A percentile compares a stretch with the other conserved stretches of the same genome.
Conservation (phyloP, 2,888 invertebrate genomes). For the Habroteleia sp. region DNA sequence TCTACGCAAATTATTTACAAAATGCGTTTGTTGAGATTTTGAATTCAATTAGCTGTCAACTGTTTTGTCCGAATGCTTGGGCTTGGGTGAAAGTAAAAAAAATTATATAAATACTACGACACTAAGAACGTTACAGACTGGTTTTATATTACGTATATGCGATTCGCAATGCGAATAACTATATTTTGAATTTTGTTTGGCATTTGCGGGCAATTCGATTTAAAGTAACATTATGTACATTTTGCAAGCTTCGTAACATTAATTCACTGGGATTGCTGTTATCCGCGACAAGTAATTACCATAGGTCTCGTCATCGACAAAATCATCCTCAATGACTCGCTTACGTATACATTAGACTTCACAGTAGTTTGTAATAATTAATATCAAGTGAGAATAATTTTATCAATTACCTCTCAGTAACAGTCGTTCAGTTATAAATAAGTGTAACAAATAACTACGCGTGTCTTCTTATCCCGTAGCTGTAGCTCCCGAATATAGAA, state of each 20-base stretch:
- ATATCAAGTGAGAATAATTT: conserved; percentile 38
- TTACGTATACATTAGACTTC: conserved; percentile 31
- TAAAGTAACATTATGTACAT: conserved; percentile 77
- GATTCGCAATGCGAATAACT: conserved; percentile 62
- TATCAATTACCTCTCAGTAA: conserved; percentile 24
- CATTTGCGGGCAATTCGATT: conserved; percentile 72
- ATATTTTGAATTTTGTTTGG: conserved; percentile 67
- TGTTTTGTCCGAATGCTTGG: conserved; percentile 6
- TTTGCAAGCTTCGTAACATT: conserved; percentile 70
- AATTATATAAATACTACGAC: conserved; percentile 77
- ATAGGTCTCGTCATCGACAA: conserved; percentile 37
- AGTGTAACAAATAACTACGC: conserved; percentile 20
- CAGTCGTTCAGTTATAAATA: conserved; percentile 11
- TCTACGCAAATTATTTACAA: conserved; percentile 44
- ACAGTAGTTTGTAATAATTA: conserved; percentile 13
- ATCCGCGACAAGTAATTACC: conserved; percentile 17
- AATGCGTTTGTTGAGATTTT: not conserved
- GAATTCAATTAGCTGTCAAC: not conserved
- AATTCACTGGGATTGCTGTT: conserved; percentile 45
- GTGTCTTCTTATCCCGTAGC: conserved; percentile 70
- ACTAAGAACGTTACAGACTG: conserved; percentile 73
- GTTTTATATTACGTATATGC: conserved; percentile 62
- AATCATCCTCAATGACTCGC: conserved; percentile 35
- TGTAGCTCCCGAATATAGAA: conserved; percentile 74
- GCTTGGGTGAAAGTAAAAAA: conserved; percentile 69